Base-by-base conservation (phyloP, 2,797 vertebrate genomes). In the Anguilla megastoma region DNA sequence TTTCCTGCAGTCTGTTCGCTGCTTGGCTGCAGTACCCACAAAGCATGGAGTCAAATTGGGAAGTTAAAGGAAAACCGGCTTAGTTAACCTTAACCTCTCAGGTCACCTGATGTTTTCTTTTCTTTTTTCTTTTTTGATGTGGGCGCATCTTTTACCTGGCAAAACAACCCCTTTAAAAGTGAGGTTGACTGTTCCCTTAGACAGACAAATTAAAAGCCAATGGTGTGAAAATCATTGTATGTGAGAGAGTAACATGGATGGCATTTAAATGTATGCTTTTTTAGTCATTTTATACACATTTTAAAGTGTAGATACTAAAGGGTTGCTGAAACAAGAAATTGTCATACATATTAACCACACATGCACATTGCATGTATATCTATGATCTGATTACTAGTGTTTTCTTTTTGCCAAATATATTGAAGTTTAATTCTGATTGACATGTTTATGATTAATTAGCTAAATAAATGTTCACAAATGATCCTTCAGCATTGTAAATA, bases 31-130 rank as follows among this genome's bases (percentile, higher is more conserved):
- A 66, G 56, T 74, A 69, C 50, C 60, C 30, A 88, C 63, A 56
- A 60, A 89, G 63, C 63, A 36, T 54, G 41, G 63, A 71, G 24
- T n/a, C 0, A 10, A 90, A 89, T 52, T 30, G 88, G 87, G 87
- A 89, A 87, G 88, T 30, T 36, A 56, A 86, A 33, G 41, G 87
- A 88, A 74, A 86, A 87, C 86, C 74, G 87, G 80, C 87, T 45
- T 86, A 82, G 56, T 90, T 71, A 69, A 92, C 90, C 90, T 90
- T 48, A 85, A 86, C 84, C 87, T 21, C 58, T 54, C 52, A 74
- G 87, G 85, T 52, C 80, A 87, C 21, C 87, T 88, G 7, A 52
- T 52, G 50, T 12, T 52, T 58, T 5, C 30, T 12, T 0, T 58
- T 5, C 18, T 12, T 0, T 41, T 5, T 48, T 45, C 41, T 45